Evolutionary conservation across 2,113 vertebrate genomes (phyloP).

Genomic region (Bucco capensis): DNA sequence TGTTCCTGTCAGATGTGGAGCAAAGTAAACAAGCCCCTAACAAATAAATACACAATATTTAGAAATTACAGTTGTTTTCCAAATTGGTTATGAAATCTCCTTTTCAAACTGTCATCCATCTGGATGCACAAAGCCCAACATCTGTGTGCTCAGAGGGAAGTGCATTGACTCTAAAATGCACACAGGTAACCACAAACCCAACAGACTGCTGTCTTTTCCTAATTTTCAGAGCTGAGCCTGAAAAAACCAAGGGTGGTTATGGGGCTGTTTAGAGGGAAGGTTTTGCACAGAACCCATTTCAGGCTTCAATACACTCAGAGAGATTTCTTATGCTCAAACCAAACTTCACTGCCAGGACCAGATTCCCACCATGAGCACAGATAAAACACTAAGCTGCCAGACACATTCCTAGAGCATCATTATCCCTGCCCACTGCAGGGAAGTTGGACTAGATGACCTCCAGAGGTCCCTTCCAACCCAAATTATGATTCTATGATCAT

Average conservation of each 20-base stretch:
- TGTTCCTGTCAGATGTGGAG: background rate
- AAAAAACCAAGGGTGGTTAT: background rate
- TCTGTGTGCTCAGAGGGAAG: background rate
- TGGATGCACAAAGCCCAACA: background rate
- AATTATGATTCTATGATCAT: too few relatives aligned
- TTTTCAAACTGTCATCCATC: background rate
- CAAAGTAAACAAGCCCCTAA: background rate
- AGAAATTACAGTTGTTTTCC: background rate
- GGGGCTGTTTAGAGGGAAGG: background rate
- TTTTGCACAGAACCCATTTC: background rate
- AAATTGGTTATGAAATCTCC: background rate
- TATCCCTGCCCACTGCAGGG: too few relatives aligned
- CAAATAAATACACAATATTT: background rate
- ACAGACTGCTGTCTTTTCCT: background rate
- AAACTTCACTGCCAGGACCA: background rate
- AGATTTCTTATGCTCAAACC: background rate
- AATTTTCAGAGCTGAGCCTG: background rate
- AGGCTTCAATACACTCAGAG: background rate
- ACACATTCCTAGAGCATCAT: background rate
- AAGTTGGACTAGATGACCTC: too few relatives aligned
- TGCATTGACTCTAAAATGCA: background rate
- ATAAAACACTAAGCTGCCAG: background rate
- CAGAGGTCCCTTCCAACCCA: too few relatives aligned
- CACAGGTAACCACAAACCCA: rapidly evolving
- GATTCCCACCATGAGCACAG: background rate